A percentile compares a stretch with the other conserved stretches of the same genome.
These are phyloP conservation scores for Eremophila alpestris DNA, from an alignment of 2,797 vertebrate genomes.

Conservation along the genomic window DNA sequence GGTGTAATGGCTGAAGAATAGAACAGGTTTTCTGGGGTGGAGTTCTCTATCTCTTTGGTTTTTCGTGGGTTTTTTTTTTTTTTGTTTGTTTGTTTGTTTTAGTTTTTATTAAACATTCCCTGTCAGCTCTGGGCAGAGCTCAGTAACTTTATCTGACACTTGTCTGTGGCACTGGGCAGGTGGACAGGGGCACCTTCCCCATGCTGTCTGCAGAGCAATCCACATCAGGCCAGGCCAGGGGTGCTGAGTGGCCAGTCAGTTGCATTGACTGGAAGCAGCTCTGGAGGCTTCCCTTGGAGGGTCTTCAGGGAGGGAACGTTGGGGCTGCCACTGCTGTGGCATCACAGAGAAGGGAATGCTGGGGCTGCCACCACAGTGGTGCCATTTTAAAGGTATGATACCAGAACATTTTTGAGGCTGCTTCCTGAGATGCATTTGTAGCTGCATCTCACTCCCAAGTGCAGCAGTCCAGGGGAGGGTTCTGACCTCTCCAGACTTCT, in stretches of 20 bases:
- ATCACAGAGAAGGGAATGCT: too few species aligned
- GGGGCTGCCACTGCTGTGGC: not conserved
- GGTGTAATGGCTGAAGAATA: not conserved
- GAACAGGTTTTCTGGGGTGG: not conserved
- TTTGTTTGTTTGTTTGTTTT: too few species aligned
- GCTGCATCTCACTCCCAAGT: not conserved
- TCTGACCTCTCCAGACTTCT: not conserved
- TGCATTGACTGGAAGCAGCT: not conserved
- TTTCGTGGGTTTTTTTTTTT: not conserved
- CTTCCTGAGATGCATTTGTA: not conserved
- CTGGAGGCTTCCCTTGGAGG: too few species aligned
- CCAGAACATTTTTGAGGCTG: not conserved
- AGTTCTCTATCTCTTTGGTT: too few species aligned
- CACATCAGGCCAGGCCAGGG: not conserved
- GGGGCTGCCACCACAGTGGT: too few species aligned
- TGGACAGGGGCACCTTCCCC: not conserved
- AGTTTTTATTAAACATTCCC: too few species aligned
- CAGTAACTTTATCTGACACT: not conserved
- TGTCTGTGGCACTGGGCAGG: not conserved
- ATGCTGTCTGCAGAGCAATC: not conserved
- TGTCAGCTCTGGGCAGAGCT: not conserved
- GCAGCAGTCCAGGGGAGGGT: not conserved
- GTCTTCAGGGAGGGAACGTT: not conserved
- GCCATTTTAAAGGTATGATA: not conserved
- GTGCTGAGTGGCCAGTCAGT: not conserved